These are phyloP conservation scores for Lepidocolaptes lacrymiger DNA, from an alignment of 2,797 vertebrate species.

Conservation along the genomic window DNA sequence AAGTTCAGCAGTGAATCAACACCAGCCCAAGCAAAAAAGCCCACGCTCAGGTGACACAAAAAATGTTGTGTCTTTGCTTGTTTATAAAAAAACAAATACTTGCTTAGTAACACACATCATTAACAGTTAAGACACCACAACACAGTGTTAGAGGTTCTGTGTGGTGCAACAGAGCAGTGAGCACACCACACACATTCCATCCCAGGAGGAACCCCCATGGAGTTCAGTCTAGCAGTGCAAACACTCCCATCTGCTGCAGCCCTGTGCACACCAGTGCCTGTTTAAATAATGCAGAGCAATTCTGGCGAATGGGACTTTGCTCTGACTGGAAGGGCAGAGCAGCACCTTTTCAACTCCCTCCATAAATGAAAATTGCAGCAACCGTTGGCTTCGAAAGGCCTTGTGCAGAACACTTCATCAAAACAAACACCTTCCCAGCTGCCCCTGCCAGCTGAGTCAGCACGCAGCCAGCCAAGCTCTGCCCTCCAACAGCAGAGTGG, in stretches of 20 bases:
- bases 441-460: slow-evolving; percentile 67
- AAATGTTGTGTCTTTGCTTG: background rate
- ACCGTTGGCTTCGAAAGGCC: background rate
- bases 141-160: background rate
- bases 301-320: background rate
- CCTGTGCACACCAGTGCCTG: background rate
- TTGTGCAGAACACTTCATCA: slow-evolving; percentile 29
- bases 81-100: background rate
- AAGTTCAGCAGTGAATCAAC: background rate
- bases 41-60: background rate
- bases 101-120: background rate
- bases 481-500: background rate
- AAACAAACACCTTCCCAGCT: slow-evolving; percentile 24
- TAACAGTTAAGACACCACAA: background rate
- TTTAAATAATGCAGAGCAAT: background rate
- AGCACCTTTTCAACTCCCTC: slow-evolving; percentile 25
- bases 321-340: background rate
- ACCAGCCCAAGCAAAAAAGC: background rate
- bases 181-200: background rate
- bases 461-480: background rate
- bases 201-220: background rate
- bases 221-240: background rate
- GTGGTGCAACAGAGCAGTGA: background rate
- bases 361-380: background rate
- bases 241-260: slow-evolving; percentile 1